Percentiles rank a stretch among this genome's conserved stretches.
These are phyloP conservation scores for Merops nubicus DNA, from an alignment of 2,113 vertebrate species.

Conservation along the genomic window DNA sequence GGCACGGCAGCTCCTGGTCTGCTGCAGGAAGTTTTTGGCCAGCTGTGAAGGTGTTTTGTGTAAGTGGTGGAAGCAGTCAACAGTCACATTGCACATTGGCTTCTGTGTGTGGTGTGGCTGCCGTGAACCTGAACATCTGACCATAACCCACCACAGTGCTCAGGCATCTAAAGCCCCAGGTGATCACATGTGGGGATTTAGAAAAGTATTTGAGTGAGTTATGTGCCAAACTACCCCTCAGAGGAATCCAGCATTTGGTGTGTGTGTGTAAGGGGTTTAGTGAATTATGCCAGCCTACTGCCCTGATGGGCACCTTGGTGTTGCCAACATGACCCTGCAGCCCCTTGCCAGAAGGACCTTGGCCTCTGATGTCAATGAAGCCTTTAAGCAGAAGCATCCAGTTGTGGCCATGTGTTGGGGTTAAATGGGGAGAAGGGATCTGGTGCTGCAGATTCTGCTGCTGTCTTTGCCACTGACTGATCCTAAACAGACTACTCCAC, in stretches of 20 bases:
- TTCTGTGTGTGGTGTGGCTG: rapidly evolving
- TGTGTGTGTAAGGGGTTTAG: background rate
- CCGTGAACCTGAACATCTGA: rapidly evolving
- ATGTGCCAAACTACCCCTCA: background rate
- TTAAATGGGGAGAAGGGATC: background rate
- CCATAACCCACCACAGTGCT: rapidly evolving
- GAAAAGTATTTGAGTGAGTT: background rate
- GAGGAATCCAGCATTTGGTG: rapidly evolving
- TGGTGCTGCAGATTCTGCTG: background rate
- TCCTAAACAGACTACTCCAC: background rate
- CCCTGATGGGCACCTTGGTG: rapidly evolving
- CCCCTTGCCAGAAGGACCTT: background rate
- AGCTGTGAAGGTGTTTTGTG: background rate
- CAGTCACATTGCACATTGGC: rapidly evolving
- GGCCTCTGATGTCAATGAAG: background rate
- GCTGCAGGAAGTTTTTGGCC: background rate
- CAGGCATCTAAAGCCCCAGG: rapidly evolving
- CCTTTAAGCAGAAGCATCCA: background rate
- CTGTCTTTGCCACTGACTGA: background rate
- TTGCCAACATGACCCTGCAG: rapidly evolving
- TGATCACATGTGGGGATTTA: background rate
- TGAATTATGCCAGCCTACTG: background rate
- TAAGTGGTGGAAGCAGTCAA: background rate
- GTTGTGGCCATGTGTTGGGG: rapidly evolving
- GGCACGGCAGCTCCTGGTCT: background rate